These are phyloP conservation scores for Pleuronectes platessa DNA, from an alignment of 2,113 vertebrate species.

Conservation along the genomic window DNA sequence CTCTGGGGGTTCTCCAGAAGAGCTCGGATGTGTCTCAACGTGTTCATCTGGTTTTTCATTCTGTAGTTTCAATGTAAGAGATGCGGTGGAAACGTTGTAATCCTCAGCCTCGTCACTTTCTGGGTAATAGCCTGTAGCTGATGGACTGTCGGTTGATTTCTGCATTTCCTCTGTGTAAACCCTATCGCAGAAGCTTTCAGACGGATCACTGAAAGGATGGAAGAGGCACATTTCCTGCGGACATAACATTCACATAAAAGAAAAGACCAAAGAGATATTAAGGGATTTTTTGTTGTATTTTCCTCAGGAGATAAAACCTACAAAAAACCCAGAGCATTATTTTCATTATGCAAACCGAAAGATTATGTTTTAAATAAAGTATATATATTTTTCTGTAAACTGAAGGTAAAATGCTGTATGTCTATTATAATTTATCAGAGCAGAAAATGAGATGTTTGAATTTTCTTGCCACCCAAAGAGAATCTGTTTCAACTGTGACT, in stretches of 20 bases:
- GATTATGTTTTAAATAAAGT: too few species aligned
- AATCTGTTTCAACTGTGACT: too few species aligned
- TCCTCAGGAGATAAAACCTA: background rate
- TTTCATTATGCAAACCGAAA: too few species aligned
- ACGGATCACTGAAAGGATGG: constrained; percentile 42
- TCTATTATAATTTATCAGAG: too few species aligned
- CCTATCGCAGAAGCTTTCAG: constrained; percentile 43
- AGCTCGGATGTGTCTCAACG: background rate
- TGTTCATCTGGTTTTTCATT: background rate
- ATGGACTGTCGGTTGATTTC: background rate
- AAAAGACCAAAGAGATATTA: background rate
- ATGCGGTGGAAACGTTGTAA: background rate
- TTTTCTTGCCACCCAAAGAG: too few species aligned
- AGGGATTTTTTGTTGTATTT: background rate
- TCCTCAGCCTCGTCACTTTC: constrained; percentile 6
- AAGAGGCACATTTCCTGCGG: constrained; percentile 19
- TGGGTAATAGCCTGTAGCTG: background rate
- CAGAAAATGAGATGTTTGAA: too few species aligned
- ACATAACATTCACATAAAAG: background rate
- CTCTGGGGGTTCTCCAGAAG: constrained; percentile 18
- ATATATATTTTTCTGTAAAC: too few species aligned
- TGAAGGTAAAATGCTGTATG: too few species aligned
- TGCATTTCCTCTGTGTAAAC: constrained; percentile 46
- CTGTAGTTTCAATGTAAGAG: background rate
- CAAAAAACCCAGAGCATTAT: too few species aligned